These are phyloP conservation scores for Xiphophorus couchianus DNA, from an alignment of 2,113 vertebrate species.

Conservation along the genomic window DNA sequence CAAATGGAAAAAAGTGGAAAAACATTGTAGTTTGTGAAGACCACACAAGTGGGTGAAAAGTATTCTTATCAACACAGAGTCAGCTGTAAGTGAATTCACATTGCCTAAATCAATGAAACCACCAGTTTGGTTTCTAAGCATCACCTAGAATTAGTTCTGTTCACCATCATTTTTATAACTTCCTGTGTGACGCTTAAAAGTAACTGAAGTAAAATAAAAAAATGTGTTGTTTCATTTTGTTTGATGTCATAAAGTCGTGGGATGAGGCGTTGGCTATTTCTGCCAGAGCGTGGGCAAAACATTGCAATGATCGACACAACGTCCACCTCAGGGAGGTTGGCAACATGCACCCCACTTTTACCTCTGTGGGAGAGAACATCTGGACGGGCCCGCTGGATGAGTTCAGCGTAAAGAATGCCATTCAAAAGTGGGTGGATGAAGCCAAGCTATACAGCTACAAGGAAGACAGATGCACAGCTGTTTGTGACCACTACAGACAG, in stretches of 20 bases:
- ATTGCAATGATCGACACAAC: slow-evolving; percentile 67
- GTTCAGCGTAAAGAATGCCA: slow-evolving; percentile 1
- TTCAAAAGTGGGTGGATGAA: slow-evolving; percentile 48
- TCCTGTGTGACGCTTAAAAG: background rate
- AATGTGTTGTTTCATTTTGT: background rate
- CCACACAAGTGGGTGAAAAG: no score
- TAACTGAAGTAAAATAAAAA: background rate
- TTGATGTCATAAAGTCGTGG: slow-evolving; percentile 65
- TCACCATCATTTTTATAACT: background rate
- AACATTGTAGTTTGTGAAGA: no score
- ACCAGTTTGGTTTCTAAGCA: background rate
- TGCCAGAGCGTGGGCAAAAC: slow-evolving; percentile 53
- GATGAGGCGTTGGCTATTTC: slow-evolving; percentile 68
- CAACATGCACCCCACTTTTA: slow-evolving; percentile 44
- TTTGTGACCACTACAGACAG: slow-evolving; percentile 78
- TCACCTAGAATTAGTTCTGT: background rate
- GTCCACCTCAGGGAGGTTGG: background rate
- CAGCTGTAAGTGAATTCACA: no score
- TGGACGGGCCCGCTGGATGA: slow-evolving; percentile 36
- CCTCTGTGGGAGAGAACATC: slow-evolving; percentile 74
- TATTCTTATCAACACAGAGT: no score
- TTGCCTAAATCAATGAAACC: background rate
- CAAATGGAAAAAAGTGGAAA: no score
- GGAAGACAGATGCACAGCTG: fast-evolving
- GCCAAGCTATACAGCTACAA: slow-evolving; percentile 3